Base-by-base conservation (phyloP, 1,140 invertebrate genomes). In the Ceratosolen fusciceps region DNA sequence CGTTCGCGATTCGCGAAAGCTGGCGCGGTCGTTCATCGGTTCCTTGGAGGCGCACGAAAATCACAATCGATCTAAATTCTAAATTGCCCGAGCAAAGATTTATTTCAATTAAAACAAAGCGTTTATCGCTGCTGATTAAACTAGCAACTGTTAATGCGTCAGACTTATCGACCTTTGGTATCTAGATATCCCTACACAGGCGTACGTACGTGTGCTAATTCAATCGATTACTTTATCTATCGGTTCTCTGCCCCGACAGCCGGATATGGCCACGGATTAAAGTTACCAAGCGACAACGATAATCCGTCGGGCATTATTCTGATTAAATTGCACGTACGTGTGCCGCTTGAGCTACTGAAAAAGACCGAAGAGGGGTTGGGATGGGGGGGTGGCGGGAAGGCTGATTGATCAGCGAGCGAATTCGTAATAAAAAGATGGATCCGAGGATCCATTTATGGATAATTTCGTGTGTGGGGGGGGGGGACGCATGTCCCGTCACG, bases 171-270 rank as follows among this genome's bases (percentile, higher is more conserved):
- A 14, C 73, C 65, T 60, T 60, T 12, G 58, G 29, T 60, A 60
- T 60, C 39, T 75, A 26, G 60, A 65, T 75, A 75, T 47, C 39
- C n/a, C 2, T 65, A 16, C 65, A 26, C 19, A 34, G 58, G 34
- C 24, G 54, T 54, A 34, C 24, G 54, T 54, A 34, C 52, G 34
- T 24, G 52, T 56, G 56, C 39, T 58, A 75, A 65, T 65, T 31
- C 43, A 39, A 75, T 75, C 56, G 39, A 75, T 65, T 65, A 34
- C 39, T 65, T 65, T 65, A 65, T 74, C 58, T 47, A 75, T 21
- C 7, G 37, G 49, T 56, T 56, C 49, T 34, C 16, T 21, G 4
- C 26, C 24, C 19, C 24, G 39, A 14, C 21, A 34, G 29, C 54
- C 52, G 52, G 71, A 73, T 58, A 58, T 58, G 58, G 34, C 49